Conservation (phyloP, 2,113 vertebrate genomes). For the Callaeas wilsoni region DNA sequence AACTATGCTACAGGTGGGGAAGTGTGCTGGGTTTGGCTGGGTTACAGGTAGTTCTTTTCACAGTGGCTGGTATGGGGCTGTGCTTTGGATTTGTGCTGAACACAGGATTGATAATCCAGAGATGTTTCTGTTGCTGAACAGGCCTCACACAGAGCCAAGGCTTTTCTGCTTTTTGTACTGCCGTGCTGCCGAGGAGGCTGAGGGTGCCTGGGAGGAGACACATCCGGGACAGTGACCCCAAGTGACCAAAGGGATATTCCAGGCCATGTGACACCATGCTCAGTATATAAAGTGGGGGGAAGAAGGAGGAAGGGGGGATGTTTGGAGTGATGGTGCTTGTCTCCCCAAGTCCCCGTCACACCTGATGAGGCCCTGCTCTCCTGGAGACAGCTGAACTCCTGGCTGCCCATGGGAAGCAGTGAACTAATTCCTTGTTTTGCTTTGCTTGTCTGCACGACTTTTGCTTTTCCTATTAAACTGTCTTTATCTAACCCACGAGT, state of each 20-base stretch:
- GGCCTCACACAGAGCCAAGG: background rate
- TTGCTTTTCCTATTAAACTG: background rate
- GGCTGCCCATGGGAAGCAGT: background rate
- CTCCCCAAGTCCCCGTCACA: too few species aligned
- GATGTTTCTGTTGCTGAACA: background rate
- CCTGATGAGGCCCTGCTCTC: too few species aligned
- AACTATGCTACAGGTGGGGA: background rate
- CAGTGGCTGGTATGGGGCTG: background rate
- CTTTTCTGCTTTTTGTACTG: background rate
- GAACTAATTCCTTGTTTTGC: background rate
- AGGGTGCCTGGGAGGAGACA: background rate
- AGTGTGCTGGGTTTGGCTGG: background rate
- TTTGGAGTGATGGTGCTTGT: background rate
- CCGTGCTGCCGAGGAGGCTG: accelerated
- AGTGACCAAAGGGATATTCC: background rate
- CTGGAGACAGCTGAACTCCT: background rate
- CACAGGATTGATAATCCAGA: background rate
- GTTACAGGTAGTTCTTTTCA: background rate
- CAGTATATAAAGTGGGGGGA: background rate
- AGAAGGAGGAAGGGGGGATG: too few species aligned
- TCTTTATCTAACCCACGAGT: background rate
- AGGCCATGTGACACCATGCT: background rate
- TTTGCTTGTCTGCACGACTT: background rate
- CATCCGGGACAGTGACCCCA: background rate
- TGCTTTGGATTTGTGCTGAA: background rate